Evolutionary conservation across 2,113 vertebrate genomes (phyloP).

Genomic region (Phoxinus phoxinus): DNA sequence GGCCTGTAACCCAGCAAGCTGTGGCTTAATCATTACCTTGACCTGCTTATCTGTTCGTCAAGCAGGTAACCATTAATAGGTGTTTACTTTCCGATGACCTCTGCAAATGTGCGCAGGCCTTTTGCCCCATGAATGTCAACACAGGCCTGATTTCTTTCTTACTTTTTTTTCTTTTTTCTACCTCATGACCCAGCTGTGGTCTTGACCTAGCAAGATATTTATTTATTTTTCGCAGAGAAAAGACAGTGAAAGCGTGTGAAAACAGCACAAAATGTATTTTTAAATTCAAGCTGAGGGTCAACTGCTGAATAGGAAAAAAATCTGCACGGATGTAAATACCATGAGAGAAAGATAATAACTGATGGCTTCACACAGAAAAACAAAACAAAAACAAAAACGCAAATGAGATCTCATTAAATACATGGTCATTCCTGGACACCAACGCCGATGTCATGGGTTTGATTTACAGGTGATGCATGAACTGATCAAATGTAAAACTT

Average conservation of each 20-base stretch:
- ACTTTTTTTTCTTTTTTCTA: slow-evolving; percentile 49
- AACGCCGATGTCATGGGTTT: not conserved
- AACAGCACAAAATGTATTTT: slow-evolving; percentile 11
- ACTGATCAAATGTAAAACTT: not conserved
- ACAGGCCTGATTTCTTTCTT: slow-evolving; percentile 64
- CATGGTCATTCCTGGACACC: not conserved
- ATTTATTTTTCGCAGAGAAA: slow-evolving; percentile 32
- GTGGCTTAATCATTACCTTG: slow-evolving; percentile 96
- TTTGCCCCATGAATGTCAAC: slow-evolving; percentile 86
- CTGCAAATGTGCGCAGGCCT: slow-evolving; percentile 83
- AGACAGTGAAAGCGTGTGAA: slow-evolving; percentile 19
- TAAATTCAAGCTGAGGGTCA: slow-evolving; percentile 26
- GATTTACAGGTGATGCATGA: not conserved
- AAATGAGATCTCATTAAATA: not conserved
- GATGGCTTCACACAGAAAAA: not conserved
- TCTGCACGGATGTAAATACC: not conserved
- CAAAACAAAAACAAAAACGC: not conserved
- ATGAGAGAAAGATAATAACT: not conserved
- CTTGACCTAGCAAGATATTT: slow-evolving; percentile 55
- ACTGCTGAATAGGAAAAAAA: slow-evolving; percentile 19
- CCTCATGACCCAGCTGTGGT: slow-evolving; percentile 58
- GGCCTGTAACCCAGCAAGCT: slow-evolving; percentile 76
- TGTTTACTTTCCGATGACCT: slow-evolving; percentile 98
- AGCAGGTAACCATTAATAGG: slow-evolving; percentile 99
- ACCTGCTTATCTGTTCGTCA: slow-evolving; percentile 92